Percentiles rank a stretch among this genome's conserved stretches.
phyloP scores from a whole-genome alignment of 2,888 invertebrate species.

The Dinocampus coccinellae region DNA sequence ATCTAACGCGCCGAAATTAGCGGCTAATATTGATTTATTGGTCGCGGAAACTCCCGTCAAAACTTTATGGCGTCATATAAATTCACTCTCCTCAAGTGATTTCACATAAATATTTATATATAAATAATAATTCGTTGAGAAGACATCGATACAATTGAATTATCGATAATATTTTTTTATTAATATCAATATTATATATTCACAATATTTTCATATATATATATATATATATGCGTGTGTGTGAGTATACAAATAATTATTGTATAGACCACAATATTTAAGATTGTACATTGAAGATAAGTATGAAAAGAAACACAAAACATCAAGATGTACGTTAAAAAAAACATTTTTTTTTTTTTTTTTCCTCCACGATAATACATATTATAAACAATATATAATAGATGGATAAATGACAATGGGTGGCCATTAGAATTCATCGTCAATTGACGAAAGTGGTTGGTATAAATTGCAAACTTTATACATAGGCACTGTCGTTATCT shows the following conservation, averaged over 20 bases:
- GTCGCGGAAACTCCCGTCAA: slow-evolving; percentile 4
- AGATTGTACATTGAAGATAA: neutral
- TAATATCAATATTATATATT: neutral
- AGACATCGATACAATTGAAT: too few relatives aligned
- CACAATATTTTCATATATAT: neutral
- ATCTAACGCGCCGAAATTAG: slow-evolving; percentile 17
- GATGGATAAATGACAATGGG: neutral
- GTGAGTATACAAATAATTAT: neutral
- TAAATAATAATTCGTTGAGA: too few relatives aligned
- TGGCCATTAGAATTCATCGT: slow-evolving; percentile 21
- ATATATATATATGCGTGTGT: too few relatives aligned
- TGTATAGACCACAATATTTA: neutral
- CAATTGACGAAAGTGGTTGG: slow-evolving; percentile 34
- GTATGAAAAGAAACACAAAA: neutral
- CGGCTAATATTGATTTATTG: slow-evolving; percentile 26
- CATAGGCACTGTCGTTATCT: slow-evolving; percentile 25
- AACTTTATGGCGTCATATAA: neutral
- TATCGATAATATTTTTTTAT: too few relatives aligned
- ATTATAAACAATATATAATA: slow-evolving; percentile 29
- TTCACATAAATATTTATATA: too few relatives aligned
- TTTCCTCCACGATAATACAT: slow-evolving; percentile 2
- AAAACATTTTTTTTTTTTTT: too few relatives aligned
- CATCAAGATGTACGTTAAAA: slow-evolving; percentile 11
- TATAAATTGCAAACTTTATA: slow-evolving; percentile 36
- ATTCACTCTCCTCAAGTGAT: too few relatives aligned